phyloP scores from a whole-genome alignment of 2,113 vertebrate genomes.

The Rhinopomastus cyanomelas region DNA sequence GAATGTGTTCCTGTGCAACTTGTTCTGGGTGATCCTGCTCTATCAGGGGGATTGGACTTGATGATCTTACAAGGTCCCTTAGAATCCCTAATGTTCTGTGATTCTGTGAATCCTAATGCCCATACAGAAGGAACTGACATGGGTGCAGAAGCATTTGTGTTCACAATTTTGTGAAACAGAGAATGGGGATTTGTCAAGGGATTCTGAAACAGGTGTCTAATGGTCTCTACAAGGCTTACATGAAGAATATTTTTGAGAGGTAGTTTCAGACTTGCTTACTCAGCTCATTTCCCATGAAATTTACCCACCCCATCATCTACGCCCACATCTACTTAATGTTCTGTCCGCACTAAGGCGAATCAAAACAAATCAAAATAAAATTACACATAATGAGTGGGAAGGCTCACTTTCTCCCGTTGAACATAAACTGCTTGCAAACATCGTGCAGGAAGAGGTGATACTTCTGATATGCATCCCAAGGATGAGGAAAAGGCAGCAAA shows the following conservation, averaged over 20 bases:
- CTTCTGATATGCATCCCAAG: conserved; percentile 1
- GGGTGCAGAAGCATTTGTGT: background rate
- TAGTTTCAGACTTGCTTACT: conserved; percentile 39
- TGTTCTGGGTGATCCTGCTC: no score
- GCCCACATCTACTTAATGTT: conserved; percentile 32
- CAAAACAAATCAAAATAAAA: conserved; percentile 65
- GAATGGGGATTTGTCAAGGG: background rate
- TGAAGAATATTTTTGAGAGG: conserved; percentile 10
- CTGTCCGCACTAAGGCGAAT: conserved; percentile 12
- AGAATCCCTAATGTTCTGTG: no score
- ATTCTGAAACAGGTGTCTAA: conserved; percentile 24
- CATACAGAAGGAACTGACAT: background rate
- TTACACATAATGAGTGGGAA: conserved; percentile 57
- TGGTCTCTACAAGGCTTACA: background rate
- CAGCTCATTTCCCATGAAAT: conserved; percentile 36
- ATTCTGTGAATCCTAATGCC: no score
- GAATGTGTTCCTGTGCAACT: no score
- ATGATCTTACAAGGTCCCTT: no score
- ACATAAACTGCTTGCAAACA: background rate
- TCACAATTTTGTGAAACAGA: background rate
- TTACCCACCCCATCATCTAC: conserved; percentile 33
- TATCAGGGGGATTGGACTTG: no score
- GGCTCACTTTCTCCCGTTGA: conserved; percentile 53
- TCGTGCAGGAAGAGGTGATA: conserved; percentile 1
- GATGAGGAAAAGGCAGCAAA: background rate